Conservation (phyloP, 2,797 vertebrate species). For the Chelon labrosus region DNA sequence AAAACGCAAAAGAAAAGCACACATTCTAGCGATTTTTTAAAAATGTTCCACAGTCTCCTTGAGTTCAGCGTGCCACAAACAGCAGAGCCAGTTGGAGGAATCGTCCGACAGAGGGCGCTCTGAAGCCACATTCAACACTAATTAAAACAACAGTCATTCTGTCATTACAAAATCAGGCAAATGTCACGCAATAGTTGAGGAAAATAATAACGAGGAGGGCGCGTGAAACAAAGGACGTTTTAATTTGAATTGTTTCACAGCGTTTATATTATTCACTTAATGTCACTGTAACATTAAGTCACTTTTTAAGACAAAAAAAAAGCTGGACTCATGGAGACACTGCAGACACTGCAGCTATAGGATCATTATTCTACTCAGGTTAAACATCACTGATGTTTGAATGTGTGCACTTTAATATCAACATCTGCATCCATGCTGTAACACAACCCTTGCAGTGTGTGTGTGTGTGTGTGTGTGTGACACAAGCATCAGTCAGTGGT, state of each 20-base stretch:
- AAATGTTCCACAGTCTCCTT: not conserved
- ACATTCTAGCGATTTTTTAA: not conserved
- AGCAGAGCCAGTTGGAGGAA: conserved; percentile 8
- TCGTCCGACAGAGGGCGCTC: conserved; percentile 85
- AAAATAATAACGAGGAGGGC: not conserved
- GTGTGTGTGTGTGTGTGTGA: too few relatives aligned
- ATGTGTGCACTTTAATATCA: not conserved
- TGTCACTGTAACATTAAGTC: not conserved
- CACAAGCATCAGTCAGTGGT: not conserved
- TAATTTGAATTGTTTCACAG: too few relatives aligned
- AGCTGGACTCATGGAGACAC: not conserved
- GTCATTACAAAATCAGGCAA: conserved; percentile 8
- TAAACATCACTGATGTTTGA: not conserved
- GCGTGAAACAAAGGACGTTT: not conserved
- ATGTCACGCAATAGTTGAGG: not conserved
- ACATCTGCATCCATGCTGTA: not conserved
- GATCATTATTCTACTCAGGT: not conserved
- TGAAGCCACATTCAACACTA: conserved; percentile 65
- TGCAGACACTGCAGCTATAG: not conserved
- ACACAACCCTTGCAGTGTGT: not conserved
- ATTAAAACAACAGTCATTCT: conserved; percentile 63
- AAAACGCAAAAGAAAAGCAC: not conserved
- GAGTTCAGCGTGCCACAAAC: conserved; percentile 25
- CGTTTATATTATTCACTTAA: not conserved
- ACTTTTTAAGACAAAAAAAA: not conserved